Conservation (phyloP, 2,888 invertebrate species). For the Meta bourneti region DNA sequence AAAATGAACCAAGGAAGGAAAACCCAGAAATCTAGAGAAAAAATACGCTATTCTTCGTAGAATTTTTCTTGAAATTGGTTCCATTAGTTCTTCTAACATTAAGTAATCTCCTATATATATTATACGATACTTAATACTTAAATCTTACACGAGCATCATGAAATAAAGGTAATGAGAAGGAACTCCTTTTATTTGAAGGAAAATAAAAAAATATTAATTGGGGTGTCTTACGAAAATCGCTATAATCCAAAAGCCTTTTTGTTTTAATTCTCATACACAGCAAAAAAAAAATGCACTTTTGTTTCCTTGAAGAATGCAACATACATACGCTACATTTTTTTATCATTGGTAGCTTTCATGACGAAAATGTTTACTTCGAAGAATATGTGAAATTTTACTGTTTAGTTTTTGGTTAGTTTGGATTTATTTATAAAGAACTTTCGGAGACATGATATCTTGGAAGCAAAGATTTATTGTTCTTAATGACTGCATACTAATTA, state of each 20-base stretch:
- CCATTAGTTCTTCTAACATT: neutral
- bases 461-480: neutral
- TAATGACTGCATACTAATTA: conserved; percentile 1
- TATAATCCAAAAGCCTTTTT: neutral
- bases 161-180: neutral
- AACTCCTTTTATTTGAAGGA: neutral
- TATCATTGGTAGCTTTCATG: neutral
- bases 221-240: neutral
- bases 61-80: neutral
- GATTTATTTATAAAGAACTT: neutral
- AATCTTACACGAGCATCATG: neutral
- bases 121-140: neutral
- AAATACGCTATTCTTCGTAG: neutral
- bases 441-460: neutral
- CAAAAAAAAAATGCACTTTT: neutral
- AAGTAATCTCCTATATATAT: neutral
- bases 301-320: neutral
- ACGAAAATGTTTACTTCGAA: neutral
- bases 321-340: neutral
- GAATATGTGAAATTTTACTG: neutral
- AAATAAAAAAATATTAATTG: neutral
- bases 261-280: neutral
- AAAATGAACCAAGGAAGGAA: too few species aligned
- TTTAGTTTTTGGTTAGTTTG: neutral
- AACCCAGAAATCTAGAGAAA: neutral